Base-by-base conservation (phyloP, 2,888 invertebrate genomes). In the Hanleya hanleyi region DNA sequence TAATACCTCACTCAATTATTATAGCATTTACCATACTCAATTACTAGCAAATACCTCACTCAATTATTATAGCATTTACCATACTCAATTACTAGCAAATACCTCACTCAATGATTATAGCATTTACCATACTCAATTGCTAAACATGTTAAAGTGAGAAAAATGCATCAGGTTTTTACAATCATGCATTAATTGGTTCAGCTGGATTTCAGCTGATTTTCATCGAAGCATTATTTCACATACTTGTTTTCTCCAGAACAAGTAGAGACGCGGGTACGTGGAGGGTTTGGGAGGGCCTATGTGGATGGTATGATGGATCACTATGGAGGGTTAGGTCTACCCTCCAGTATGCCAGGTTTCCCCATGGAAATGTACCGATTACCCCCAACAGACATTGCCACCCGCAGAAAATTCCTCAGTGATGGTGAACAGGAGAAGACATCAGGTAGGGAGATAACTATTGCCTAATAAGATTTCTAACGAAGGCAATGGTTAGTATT, bases 241-340 rank as follows among this genome's bases (percentile, higher is more conserved):
- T n/a, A n/a, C n/a, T n/a, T n/a, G n/a, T n/a, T n/a, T n/a, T n/a
- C 6, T 22, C 4, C 66, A 66, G 41, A 66, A 66, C 66, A 66
- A 66, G 38, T 66, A n/a, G 47, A 41, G 57, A 57, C 57, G 2
- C 22, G 57, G 18, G 32, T 86, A 49, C 73, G 78, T 57, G 87
- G 87, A 22, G 74, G 68, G 9, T 86, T 82, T 79, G 87, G 87
- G 62, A 74, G 75, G 49, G 77, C 82, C 15, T 83, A 83, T 65
- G 47, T 86, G 47, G 83, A 84, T 32, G 81, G 77, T 47, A 74
- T 84, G 35, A 77, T 81, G 38, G 87, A 88, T 76, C 81, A 74
- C 73, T 88, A 88, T 75, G 83, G 81, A 1, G 81, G 80, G 37
- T 68, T 71, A 26, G 75, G 77, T 51, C 9, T 32, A 73, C 1